Evolutionary conservation across 2,888 invertebrate genomes (phyloP), one percentile per base, ranked within the genome.

Genomic region (Morpho deidamia): DNA sequence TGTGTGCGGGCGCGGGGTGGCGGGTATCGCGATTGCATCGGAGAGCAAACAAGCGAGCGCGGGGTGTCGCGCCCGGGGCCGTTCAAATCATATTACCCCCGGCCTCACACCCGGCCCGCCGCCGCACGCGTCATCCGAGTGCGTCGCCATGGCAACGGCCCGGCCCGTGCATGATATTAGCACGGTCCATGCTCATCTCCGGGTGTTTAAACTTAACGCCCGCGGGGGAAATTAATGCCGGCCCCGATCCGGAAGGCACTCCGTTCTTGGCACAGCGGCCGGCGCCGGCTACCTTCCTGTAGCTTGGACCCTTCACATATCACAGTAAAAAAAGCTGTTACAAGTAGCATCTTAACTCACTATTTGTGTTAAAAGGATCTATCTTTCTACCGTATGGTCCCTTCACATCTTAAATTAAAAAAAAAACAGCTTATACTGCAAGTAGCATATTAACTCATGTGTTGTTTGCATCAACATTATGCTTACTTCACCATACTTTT

Each of bases 71-170:
- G 63, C 72, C 69, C 74, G 77, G 76, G 78, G 77, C 73, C 76
- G 84, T 83, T 86, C 86, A 88, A 88, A 88, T 88, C 88, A 88
- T 89, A 87, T 88, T 87, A 88, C 88, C 88, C 84, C 86, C 83
- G 69, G 75, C 74, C 84, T 77, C 83, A 81, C 82, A 80, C 85
- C 78, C 74, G 61, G 64, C 70, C 71, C 65, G 70, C 71, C 80
- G 68, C 78, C 81, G 76, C 92, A 92, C 92, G 92, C 92, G 92
- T 92, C 92, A 92, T 92, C 91, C 91, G 90, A 91, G 91, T 90
- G 90, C 91, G 92, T 92, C 91, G 91, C 92, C 90, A 91, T 90
- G 92, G 91, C 90, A 90, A 92, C 92, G 83, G 91, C 91, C 92
- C 91, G 91, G 92, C 91, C 80, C 84, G 80, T 87, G 87, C 88